Evolutionary conservation across 2,888 invertebrate genomes (phyloP), one percentile per base, ranked within the genome.

Genomic region (Oscheius sp.): DNA sequence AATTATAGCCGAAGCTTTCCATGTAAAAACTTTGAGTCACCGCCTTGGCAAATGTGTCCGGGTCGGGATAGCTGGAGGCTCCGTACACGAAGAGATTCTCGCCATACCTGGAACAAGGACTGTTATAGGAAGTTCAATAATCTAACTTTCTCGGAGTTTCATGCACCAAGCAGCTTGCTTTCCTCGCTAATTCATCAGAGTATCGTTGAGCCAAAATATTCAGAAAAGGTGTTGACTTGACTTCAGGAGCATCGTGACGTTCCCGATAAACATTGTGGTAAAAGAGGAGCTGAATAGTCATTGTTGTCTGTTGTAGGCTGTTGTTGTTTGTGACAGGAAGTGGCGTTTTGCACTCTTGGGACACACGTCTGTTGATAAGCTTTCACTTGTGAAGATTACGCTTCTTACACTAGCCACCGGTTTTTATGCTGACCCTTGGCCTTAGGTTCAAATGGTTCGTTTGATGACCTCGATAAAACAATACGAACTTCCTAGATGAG

Each of bases 71-170:
- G 50, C 79, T 70, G 13, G 77, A 76, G 60, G 81, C 78, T 35
- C 80, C 83, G 60, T 84, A 87, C 73, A 80, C 85, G 80, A 87
- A 87, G 47, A 87, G 77, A 75, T 85, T 86, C 68, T 87, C 87
- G 7, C 87, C 87, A 75, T 82, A 85, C 51, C 86, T 86, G 68
- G 70, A 84, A 75, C 53, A 11, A n/a, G 7, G 47, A 2, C 7
- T 51, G 13, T 33, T 33, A 7, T n/a, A 3, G 11, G 53, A 33
- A 53, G 2, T 2, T 7, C 35, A 1, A 7, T 55, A 10, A 9
- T 21, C 35, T 68, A 65, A 85, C 86, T 72, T 78, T 79, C 84
- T 76, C 59, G 79, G 79, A n/a, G 81, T 79, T 72, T 86, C 86
- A 48, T 87, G 87, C 11, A 79, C 77, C 35, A 86, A 74, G 74